These are phyloP conservation scores for Cyrtorhinus lividipennis DNA, from an alignment of 1,140 invertebrate species.

Conservation along the genomic window DNA sequence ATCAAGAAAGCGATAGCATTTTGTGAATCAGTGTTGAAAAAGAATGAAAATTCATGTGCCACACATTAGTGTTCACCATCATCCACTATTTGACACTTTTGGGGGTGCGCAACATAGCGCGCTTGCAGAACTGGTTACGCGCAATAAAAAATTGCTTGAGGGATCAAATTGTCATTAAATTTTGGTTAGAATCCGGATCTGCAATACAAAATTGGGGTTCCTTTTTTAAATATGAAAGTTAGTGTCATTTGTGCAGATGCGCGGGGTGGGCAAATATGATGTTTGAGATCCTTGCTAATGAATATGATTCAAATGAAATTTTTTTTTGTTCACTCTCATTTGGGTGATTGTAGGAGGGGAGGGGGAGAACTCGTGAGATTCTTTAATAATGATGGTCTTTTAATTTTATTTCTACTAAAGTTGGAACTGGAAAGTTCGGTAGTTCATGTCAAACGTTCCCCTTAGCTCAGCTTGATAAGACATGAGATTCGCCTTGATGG, in stretches of 20 bases:
- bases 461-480: too few species aligned
- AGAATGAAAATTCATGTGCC: background rate
- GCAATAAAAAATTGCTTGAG: background rate
- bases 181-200: background rate
- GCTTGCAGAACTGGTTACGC: background rate
- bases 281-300: background rate
- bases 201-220: background rate
- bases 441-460: too few species aligned
- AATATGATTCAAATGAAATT: background rate
- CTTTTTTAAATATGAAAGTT: background rate
- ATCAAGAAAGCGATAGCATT: background rate
- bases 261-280: background rate
- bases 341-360: background rate
- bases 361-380: slow-evolving; percentile 1
- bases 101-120: background rate
- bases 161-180: background rate
- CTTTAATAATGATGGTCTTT: too few species aligned
- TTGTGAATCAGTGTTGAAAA: background rate
- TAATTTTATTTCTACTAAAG: too few species aligned
- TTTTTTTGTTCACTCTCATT: background rate
- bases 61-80: background rate
- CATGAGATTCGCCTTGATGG: too few species aligned
- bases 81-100: background rate
- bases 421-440: too few species aligned
- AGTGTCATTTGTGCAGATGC: background rate